Conservation (phyloP, 2,888 invertebrate species). For the Sycophila texana region DNA sequence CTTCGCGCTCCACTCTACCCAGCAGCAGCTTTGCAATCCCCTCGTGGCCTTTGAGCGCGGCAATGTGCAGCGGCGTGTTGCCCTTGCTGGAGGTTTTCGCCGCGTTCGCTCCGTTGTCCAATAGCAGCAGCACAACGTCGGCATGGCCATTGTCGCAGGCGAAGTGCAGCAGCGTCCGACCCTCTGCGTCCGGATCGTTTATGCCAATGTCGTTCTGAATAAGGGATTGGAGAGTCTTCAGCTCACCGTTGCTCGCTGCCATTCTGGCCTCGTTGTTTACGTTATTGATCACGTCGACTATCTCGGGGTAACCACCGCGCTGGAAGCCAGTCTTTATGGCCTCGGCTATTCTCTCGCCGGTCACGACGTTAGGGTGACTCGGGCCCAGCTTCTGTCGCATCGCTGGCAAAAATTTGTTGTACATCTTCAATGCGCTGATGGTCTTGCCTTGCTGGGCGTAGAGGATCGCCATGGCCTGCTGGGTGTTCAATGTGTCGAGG, state of each 20-base stretch:
- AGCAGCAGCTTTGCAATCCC: constrained; percentile 54
- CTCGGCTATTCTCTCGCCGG: neutral
- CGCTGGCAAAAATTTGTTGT: neutral
- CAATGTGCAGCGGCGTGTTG: constrained; percentile 59
- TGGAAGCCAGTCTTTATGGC: neutral
- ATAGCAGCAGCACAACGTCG: constrained; percentile 51
- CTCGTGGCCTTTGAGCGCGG: constrained; percentile 51
- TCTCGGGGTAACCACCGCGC: neutral
- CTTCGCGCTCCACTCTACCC: constrained; percentile 31
- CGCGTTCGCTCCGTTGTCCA: constrained; percentile 55
- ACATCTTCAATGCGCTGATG: constrained; percentile 26
- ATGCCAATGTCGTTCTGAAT: neutral
- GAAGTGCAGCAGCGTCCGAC: constrained; percentile 56
- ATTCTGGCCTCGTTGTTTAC: constrained; percentile 16
- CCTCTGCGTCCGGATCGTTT: constrained; percentile 33
- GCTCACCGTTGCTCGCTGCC: constrained; percentile 27
- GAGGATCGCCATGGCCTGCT: constrained; percentile 38
- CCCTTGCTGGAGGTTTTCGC: constrained; percentile 56
- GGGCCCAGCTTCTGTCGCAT: neutral
- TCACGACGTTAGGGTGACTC: neutral
- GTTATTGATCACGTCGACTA: neutral
- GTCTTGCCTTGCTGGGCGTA: constrained; percentile 48
- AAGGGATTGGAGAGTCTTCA: constrained; percentile 8
- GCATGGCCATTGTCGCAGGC: constrained; percentile 55
- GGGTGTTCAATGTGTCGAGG: neutral